Base-by-base conservation (phyloP, 2,797 vertebrate genomes). In the Esox masquinongy region DNA sequence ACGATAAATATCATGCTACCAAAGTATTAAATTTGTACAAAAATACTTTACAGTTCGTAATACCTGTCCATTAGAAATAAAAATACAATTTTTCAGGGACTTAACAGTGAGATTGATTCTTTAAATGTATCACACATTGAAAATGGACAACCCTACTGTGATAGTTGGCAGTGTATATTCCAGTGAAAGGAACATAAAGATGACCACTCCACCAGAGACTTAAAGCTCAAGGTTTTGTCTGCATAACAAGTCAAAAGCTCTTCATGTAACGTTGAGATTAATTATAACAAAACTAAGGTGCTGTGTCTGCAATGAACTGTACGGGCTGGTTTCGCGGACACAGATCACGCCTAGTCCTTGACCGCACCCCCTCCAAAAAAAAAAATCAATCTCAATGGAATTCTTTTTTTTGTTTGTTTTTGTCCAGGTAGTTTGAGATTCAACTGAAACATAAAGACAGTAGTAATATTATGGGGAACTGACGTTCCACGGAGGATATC, bases 11-110 rank as follows among this genome's bases (percentile, higher is more conserved):
- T 95, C 97, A 99, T 99, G 98, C 98, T 99, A 98, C 97, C 98
- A 99, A 99, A 99, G 97, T 99, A 99, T 97, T 99, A 99, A 99
- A 99, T 99, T 99, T 98, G 97, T 99, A 99, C 97, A 99, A 99
- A 99, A 99, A 99, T 99, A 99, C 97, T 99, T 99, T 99, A 97
- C 96, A 96, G 96, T 96, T 96, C 95, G 85, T 88, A 95, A 96
- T 96, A 95, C 96, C 95, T 95, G 95, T 97, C 96, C 96, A 95
- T 95, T 96, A 95, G 96, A 98, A 98, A 98, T 96, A 98, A 99
- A 98, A 97, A 99, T 97, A 98, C 95, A 94, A 90, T 97, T 95
- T 96, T 95, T 94, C 92, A 94, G 93, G 94, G 94, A 94, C 89
- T 92, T 89, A 80, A 83, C 80, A 79, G 93, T 94, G 94, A 93